Base-by-base conservation (phyloP, 1,140 invertebrate genomes). In the Oryctes rhinoceros region DNA sequence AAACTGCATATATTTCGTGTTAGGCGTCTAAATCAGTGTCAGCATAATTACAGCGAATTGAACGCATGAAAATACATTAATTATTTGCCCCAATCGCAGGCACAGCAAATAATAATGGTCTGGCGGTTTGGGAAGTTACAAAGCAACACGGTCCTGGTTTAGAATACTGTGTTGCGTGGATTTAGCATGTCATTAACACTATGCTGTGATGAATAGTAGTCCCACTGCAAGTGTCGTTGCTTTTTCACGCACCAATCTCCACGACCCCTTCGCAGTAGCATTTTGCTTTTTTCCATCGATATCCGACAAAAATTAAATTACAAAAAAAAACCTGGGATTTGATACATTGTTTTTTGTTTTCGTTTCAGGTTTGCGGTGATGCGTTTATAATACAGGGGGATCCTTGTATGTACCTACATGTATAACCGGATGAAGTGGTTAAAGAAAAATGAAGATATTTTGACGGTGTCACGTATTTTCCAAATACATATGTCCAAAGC, bases 101-200 rank as follows among this genome's bases (percentile, higher is more conserved):
- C 80, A 82, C 71, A 79, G 81, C 15, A 10, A 62, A 76, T 77
- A 67, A 67, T 67, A 35, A 35, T 67, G 65, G n/a, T 35, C 67
- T 13, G 35, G 74, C 44, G 35, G 44, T 76, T 67, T 67, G 74
- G 10, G 35, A 35, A 48, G 74, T 76, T 44, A 35, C 15, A 15
- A 11, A n/a, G 44, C 11, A 44, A 44, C 30, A 53, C 76, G 76
- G 76, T 47, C 53, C 47, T 15, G 81, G 76, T 67, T 82, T 79
- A n/a, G 20, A 80, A 80, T 81, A 30, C 2, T 11, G 79, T 81
- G 83, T 84, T 82, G 84, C 84, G 85, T 86, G 85, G 81, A 84
- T 86, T 86, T 86, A 85, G 85, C 84, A 83, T 86, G 84, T 86
- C 85, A 86, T 86, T 86, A 86, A 83, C 85, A 84, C 82, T 78